Evolutionary conservation across 1,140 invertebrate genomes (phyloP).

Genomic region (Lucilia cuprina): DNA sequence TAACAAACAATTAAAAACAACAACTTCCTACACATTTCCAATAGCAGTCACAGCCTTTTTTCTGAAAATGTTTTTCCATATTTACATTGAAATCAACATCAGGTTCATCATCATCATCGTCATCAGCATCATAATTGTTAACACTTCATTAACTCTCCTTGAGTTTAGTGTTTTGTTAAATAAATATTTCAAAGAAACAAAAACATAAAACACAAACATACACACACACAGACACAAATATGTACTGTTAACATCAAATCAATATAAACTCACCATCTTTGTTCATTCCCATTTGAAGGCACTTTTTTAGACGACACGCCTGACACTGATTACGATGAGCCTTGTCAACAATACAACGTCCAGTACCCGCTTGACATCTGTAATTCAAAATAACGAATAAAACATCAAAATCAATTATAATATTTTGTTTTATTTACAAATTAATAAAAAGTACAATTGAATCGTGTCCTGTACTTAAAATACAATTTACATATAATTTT

Average conservation of each 20-base stretch:
- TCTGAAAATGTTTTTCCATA: not conserved
- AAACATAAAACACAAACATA: too few species aligned
- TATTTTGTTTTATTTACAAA: not conserved
- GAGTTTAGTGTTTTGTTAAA: not conserved
- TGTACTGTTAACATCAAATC: not conserved
- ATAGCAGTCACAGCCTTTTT: not conserved
- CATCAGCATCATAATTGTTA: conserved; percentile 1
- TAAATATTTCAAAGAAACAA: not conserved
- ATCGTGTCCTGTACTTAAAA: not conserved
- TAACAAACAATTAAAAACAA: conserved; percentile 24
- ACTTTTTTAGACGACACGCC: conserved; percentile 97
- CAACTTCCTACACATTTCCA: not conserved
- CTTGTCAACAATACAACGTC: conserved; percentile 96
- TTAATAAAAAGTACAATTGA: not conserved
- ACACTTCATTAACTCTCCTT: conserved; percentile 4
- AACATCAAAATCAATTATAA: conserved; percentile 17
- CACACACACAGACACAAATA: too few species aligned
- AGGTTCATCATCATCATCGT: not conserved
- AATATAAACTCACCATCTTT: conserved; percentile 89
- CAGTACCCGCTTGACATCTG: conserved; percentile 96
- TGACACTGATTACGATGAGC: conserved; percentile 98
- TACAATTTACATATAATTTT: not conserved
- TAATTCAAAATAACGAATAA: conserved; percentile 46
- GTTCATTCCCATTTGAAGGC: conserved; percentile 99
- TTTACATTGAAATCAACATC: not conserved